Evolutionary conservation across 2,888 invertebrate species (phyloP), one percentile per base, ranked within the genome.

Genomic region (Malthinus flaveolus): DNA sequence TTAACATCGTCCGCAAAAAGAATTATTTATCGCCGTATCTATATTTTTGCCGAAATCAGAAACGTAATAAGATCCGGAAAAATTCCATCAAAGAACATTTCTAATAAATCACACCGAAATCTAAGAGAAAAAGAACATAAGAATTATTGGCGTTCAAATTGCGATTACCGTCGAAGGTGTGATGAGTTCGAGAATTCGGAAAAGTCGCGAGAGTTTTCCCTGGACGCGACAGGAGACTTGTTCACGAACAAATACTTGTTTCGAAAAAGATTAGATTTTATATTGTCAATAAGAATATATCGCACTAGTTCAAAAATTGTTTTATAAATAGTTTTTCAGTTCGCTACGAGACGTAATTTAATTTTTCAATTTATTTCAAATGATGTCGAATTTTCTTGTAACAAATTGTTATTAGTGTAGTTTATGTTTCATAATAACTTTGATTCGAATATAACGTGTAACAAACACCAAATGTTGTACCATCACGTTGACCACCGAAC

Each of bases 401-500:
- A 15, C 39, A 23, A 42, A n/a, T 42, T 23, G 45, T 42, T 37
- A 47, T 47, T 46, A 48, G 15, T 12, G 39, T 42, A 42, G 39
- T 54, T 56, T 50, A 51, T 45, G 53, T 35, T 53, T 32, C 42
- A 49, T 53, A 58, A 52, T 53, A 52, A 59, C 54, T 59, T 54
- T 44, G 54, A 59, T 59, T 49, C 42, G 54, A 54, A 49, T 45
- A 23, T 59, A 54, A 60, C 56, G 56, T 52, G 51, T 46, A 54
- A 42, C 55, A 50, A 56, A 46, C 47, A 61, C 53, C 57, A 65
- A 58, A 65, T 64, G 58, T 61, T 56, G 55, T 65, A 68, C 69
- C 68, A 71, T 72, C 69, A 66, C 65, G 64, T 66, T 72, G 73
- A 73, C 72, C 73, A 65, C 71, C 62, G 69, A 71, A 70, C 72